Percentiles rank a stretch among this genome's conserved stretches.
Conservation (phyloP, 2,797 vertebrate species). For the Vipera latastei region DNA sequence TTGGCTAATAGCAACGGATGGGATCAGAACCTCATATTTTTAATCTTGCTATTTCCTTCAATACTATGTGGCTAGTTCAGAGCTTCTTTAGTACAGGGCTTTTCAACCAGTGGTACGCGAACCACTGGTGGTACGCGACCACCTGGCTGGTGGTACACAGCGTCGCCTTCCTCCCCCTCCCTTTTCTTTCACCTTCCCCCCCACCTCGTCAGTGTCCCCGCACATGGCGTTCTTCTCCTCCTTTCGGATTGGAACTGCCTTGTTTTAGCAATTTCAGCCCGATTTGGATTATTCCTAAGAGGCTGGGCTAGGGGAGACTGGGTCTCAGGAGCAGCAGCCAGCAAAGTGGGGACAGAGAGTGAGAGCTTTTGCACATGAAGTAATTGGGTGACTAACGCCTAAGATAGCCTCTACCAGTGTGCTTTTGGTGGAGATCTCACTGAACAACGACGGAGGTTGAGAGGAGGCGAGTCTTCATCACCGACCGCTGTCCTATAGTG, state of each 20-base stretch:
- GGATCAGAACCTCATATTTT: background rate
- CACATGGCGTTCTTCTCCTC: background rate
- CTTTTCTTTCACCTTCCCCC: background rate
- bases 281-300: background rate
- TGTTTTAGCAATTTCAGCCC: background rate
- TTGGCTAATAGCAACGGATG: background rate
- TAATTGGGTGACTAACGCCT: conserved; percentile 17
- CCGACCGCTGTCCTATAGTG: background rate
- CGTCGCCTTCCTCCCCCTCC: background rate
- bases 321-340: background rate
- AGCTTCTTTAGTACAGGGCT: background rate
- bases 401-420: background rate
- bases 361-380: conserved; percentile 14
- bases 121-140: no score
- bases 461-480: background rate
- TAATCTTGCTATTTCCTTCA: background rate
- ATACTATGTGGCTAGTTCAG: background rate
- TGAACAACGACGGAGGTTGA: background rate
- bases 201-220: background rate
- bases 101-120: no score
- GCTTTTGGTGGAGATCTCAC: background rate
- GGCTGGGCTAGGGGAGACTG: background rate
- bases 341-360: background rate
- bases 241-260: background rate
- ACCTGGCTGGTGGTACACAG: no score